phyloP scores from a whole-genome alignment of 2,888 invertebrate genomes.

The Zhuqinia jingwanae region DNA sequence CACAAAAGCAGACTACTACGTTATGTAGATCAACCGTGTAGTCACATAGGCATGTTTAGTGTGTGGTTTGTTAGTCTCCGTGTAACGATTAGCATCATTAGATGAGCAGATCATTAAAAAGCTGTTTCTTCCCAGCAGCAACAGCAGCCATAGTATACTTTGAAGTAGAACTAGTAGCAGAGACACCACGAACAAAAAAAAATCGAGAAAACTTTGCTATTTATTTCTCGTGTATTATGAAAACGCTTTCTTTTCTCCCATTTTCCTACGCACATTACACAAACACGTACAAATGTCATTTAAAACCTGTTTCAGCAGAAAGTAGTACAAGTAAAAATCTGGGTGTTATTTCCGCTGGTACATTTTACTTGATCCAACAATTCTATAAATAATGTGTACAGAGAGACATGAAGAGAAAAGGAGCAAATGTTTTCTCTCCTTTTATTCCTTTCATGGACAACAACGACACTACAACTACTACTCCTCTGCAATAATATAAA shows the following conservation, averaged over 20 bases:
- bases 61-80: slow-evolving; percentile 1
- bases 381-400: too few relatives aligned
- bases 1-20: too few relatives aligned
- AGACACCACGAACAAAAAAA: neutral
- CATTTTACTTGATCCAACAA: too few relatives aligned
- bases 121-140: slow-evolving; percentile 1
- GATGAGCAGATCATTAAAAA: slow-evolving; percentile 52
- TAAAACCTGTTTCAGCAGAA: neutral
- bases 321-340: neutral
- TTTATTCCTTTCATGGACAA: neutral
- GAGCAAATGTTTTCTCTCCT: neutral
- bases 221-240: neutral
- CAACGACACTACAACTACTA: too few relatives aligned
- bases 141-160: too few relatives aligned
- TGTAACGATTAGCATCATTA: slow-evolving; percentile 47
- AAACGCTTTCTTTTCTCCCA: neutral
- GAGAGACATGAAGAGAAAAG: too few relatives aligned
- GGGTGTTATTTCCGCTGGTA: neutral
- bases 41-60: neutral
- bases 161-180: neutral
- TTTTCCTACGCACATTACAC: neutral
- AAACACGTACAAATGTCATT: neutral
- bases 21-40: too few relatives aligned
- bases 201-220: neutral
- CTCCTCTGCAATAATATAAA: too few relatives aligned